phyloP scores from a whole-genome alignment of 2,888 invertebrate genomes.

The Andrena hattorfiana region DNA sequence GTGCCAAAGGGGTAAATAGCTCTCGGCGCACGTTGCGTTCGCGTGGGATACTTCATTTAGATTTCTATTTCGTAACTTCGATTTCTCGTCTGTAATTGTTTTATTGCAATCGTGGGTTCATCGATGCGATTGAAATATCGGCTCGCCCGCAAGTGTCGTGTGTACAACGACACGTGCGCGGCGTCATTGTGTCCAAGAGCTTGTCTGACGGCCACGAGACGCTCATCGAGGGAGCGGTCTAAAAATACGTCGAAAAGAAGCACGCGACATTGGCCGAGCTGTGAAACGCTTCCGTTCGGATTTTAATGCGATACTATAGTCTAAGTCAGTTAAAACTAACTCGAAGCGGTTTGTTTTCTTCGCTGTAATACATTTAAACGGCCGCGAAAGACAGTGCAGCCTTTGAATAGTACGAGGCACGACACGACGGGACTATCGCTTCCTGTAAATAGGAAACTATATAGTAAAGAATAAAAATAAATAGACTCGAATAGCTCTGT shows the following conservation, averaged over 20 bases:
- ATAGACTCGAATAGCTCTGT: too few relatives aligned
- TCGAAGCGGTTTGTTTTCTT: constrained; percentile 22
- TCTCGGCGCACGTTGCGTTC: too few relatives aligned
- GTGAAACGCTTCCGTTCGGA: constrained; percentile 33
- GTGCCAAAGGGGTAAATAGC: too few relatives aligned
- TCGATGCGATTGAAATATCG: background rate
- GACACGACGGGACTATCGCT: background rate
- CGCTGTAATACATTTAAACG: background rate
- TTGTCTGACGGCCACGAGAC: constrained; percentile 50
- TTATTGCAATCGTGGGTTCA: background rate
- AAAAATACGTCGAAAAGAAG: constrained; percentile 57
- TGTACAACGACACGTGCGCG: constrained; percentile 46
- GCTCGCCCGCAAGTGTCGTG: background rate
- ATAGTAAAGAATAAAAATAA: too few relatives aligned
- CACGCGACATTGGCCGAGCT: constrained; percentile 55
- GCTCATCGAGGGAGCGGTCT: constrained; percentile 50
- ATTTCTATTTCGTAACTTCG: background rate
- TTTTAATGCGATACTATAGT: constrained; percentile 26
- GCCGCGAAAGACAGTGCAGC: background rate
- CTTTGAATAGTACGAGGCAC: background rate
- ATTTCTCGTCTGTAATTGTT: background rate
- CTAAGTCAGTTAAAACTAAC: constrained; percentile 27
- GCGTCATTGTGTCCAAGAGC: constrained; percentile 59
- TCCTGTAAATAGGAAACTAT: background rate
- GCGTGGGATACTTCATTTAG: background rate